Evolutionary conservation across 2,888 invertebrate species (phyloP).

Genomic region (Carabus problematicus): DNA sequence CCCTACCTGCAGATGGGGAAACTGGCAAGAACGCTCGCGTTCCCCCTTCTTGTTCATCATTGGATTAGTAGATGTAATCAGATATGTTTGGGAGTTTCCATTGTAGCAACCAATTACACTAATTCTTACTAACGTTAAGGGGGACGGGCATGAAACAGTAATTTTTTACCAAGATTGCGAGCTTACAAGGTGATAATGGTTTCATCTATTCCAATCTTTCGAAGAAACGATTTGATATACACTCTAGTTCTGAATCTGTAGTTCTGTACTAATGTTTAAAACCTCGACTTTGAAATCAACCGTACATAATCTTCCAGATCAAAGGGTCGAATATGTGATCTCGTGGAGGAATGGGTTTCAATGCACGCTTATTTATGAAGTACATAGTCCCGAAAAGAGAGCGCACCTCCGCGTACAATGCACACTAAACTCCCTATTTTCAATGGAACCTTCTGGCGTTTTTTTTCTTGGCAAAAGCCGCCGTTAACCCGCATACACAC

Average conservation of each 20-base stretch:
- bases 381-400: too few species aligned
- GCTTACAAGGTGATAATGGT: slow-evolving; percentile 1
- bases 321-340: slow-evolving; percentile 7
- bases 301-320: neutral
- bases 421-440: too few species aligned
- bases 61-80: neutral
- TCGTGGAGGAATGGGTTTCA: slow-evolving; percentile 14
- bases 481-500: too few species aligned
- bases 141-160: neutral
- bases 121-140: slow-evolving; percentile 3
- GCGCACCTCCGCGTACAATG: too few species aligned
- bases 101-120: slow-evolving; percentile 5
- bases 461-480: too few species aligned
- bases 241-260: neutral
- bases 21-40: neutral
- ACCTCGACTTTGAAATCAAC: slow-evolving; percentile 19
- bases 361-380: slow-evolving; percentile 18
- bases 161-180: slow-evolving; percentile 18
- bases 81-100: slow-evolving; percentile 6
- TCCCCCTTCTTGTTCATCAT: neutral
- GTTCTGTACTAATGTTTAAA: slow-evolving; percentile 8
- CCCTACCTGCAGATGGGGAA: neutral
- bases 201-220: neutral
- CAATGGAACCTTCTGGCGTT: too few species aligned
- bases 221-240: neutral